Conservation (phyloP, 35 echinoderm and acorn worm genomes). For the Heliocidaris tuberculata region DNA sequence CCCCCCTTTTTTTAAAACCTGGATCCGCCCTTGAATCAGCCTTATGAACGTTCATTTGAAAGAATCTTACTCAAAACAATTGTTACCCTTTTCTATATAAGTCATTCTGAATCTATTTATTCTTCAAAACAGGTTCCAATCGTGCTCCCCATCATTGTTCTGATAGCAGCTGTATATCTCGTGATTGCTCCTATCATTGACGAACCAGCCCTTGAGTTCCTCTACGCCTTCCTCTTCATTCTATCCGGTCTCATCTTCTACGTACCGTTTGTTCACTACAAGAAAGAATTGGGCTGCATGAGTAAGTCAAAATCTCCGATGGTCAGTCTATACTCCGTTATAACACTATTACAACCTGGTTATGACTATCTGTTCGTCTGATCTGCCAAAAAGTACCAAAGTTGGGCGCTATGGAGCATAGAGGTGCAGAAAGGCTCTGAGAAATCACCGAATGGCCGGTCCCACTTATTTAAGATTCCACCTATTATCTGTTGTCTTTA, state of each 20-base stretch:
- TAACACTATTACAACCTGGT: neutral
- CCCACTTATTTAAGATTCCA: too few relatives aligned
- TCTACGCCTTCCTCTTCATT: conserved; percentile 93
- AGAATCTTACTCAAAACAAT: too few relatives aligned
- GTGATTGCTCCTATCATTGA: conserved; percentile 94
- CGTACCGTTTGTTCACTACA: conserved; percentile 86
- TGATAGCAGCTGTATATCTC: conserved; percentile 78
- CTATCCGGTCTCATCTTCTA: conserved; percentile 89
- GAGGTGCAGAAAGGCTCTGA: too few relatives aligned
- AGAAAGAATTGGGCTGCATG: conserved; percentile 66
- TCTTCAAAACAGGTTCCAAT: conserved; percentile 72
- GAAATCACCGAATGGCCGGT: neutral
- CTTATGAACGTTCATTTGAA: too few relatives aligned
- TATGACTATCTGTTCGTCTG: neutral
- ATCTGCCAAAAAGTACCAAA: too few relatives aligned
- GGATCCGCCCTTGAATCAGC: too few relatives aligned
- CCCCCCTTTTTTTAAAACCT: too few relatives aligned
- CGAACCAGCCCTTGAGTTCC: conserved; percentile 74
- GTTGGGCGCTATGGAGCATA: neutral
- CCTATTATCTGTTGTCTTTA: too few relatives aligned
- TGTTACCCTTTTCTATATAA: too few relatives aligned
- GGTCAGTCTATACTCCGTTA: neutral
- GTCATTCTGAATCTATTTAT: too few relatives aligned
- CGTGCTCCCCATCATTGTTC: conserved; percentile 76
- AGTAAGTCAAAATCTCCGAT: conserved; percentile 60